A percentile compares a stretch with the other conserved stretches of the same genome.
These are phyloP conservation scores for Rhynchophorus ferrugineus DNA, from an alignment of 1,140 invertebrate genomes.

Conservation along the genomic window DNA sequence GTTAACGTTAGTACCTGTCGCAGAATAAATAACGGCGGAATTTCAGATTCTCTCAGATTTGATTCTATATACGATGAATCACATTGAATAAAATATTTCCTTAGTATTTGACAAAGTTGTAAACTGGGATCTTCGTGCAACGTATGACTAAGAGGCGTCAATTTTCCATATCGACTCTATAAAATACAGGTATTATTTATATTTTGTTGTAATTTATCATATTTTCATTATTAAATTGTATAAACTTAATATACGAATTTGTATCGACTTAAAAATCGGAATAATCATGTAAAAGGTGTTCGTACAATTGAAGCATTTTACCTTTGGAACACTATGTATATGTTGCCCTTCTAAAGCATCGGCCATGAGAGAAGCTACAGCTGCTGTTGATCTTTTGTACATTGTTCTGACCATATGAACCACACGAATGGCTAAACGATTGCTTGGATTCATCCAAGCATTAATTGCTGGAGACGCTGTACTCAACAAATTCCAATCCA, in stretches of 20 bases:
- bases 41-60: constrained; percentile 72
- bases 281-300: neutral
- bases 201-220: too few relatives aligned
- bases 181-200: too few relatives aligned
- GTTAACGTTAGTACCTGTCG: constrained; percentile 52
- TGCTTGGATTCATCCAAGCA: constrained; percentile 94
- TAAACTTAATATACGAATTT: too few relatives aligned
- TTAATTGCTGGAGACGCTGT: constrained; percentile 94
- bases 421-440: constrained; percentile 75
- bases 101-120: constrained; percentile 82
- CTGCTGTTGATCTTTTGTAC: constrained; percentile 72
- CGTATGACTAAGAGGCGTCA: constrained; percentile 82
- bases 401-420: constrained; percentile 69
- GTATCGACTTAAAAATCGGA: constrained; percentile 8
- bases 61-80: constrained; percentile 69
- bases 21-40: constrained; percentile 83
- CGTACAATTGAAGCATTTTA: constrained; percentile 38
- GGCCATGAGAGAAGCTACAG: constrained; percentile 90
- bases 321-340: constrained; percentile 78
- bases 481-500: constrained; percentile 94
- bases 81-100: constrained; percentile 74
- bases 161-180: constrained; percentile 84
- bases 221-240: too few relatives aligned
- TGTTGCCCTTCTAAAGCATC: constrained; percentile 80
- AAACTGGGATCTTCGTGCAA: constrained; percentile 93